These are phyloP conservation scores for Drosophila macrospina DNA, from an alignment of 2,888 invertebrate genomes.

Conservation along the genomic window DNA sequence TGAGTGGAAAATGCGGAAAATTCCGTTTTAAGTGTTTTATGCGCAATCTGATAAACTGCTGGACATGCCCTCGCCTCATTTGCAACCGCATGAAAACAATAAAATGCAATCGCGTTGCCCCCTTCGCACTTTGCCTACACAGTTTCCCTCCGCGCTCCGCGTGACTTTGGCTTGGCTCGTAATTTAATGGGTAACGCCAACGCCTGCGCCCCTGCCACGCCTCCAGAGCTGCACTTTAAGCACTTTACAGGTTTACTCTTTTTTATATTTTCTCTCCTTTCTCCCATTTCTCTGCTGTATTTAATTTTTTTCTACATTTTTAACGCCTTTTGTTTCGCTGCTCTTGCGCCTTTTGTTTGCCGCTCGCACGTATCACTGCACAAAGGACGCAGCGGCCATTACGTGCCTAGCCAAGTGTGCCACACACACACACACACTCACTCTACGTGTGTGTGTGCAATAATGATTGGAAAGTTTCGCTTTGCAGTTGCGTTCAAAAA, in stretches of 20 bases:
- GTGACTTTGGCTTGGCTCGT: slow-evolving; percentile 22
- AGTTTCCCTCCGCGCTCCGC: neutral
- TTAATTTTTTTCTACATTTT: slow-evolving; percentile 38
- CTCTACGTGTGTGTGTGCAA: slow-evolving; percentile 41
- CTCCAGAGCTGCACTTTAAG: slow-evolving; percentile 38
- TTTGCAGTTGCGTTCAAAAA: slow-evolving; percentile 67
- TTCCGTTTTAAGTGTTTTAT: slow-evolving; percentile 56
- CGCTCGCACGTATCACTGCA: slow-evolving; percentile 74
- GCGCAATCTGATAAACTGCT: slow-evolving; percentile 66
- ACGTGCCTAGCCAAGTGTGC: slow-evolving; percentile 74
- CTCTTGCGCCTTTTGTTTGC: slow-evolving; percentile 60
- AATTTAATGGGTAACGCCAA: slow-evolving; percentile 45
- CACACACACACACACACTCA: slow-evolving; percentile 1
- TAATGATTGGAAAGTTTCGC: slow-evolving; percentile 79
- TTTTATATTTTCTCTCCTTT: slow-evolving; percentile 7
- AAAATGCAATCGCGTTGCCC: slow-evolving; percentile 38
- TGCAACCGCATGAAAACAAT: slow-evolving; percentile 48
- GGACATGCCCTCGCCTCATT: slow-evolving; percentile 27
- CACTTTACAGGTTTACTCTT: slow-evolving; percentile 42
- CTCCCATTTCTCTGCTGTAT: too few relatives aligned
- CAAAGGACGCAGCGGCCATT: slow-evolving; percentile 73
- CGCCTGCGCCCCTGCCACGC: neutral
- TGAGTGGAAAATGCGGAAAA: slow-evolving; percentile 39
- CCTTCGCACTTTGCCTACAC: neutral
- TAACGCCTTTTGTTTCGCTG: slow-evolving; percentile 68